Evolutionary conservation across 37 sponge, comb jelly and placozoan genomes (phyloP).

Genomic region (Corticium candelabrum): DNA sequence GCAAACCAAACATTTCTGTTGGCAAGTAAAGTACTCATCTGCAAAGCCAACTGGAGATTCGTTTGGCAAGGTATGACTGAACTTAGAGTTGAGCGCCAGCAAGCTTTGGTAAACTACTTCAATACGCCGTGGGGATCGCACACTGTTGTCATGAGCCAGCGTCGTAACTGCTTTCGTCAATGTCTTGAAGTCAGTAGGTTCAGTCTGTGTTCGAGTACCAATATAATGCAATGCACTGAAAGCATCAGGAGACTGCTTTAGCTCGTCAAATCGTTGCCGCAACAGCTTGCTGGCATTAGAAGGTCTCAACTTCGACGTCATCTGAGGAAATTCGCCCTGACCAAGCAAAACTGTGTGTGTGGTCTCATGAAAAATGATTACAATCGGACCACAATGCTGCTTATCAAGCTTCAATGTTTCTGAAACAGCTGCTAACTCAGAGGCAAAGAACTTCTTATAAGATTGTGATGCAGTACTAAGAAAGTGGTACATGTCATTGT

Average conservation of each 20-base stretch:
- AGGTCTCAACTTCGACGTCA: too few relatives aligned
- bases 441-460: constrained; percentile 67
- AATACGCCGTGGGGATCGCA: constrained; percentile 42
- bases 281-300: constrained; percentile 55
- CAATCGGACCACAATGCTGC: constrained; percentile 68
- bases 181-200: constrained; percentile 61
- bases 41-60: constrained; percentile 47
- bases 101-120: background rate
- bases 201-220: constrained; percentile 41
- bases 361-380: constrained; percentile 86
- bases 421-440: constrained; percentile 47
- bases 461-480: constrained; percentile 79
- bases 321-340: too few relatives aligned
- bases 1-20: constrained; percentile 53
- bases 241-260: constrained; percentile 43
- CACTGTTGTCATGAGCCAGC: constrained; percentile 48
- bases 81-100: constrained; percentile 49
- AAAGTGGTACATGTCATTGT: constrained; percentile 87
- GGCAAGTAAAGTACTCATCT: constrained; percentile 86
- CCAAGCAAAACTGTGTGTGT: constrained; percentile 71
- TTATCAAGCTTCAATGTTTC: constrained; percentile 28
- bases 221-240: constrained; percentile 72
- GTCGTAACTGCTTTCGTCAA: constrained; percentile 32
- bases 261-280: constrained; percentile 42
- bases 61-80: constrained; percentile 50